phyloP scores from a whole-genome alignment of 2,113 vertebrate species.

The Leiothrix lutea region DNA sequence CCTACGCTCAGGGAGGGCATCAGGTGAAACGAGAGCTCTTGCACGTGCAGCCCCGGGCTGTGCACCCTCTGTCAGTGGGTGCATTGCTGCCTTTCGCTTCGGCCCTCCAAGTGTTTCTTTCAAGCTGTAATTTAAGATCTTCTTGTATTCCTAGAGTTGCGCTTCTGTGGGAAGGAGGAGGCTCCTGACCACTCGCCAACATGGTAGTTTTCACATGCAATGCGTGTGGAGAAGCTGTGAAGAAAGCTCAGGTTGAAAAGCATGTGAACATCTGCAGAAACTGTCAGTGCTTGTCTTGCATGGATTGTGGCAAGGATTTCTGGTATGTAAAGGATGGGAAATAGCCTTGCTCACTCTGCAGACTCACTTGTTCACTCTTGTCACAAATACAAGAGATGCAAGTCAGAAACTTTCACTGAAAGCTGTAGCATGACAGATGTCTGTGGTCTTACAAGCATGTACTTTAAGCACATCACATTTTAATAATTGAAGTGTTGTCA shows the following conservation, averaged over 20 bases:
- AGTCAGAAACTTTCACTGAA: not conserved
- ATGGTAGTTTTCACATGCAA: conserved; percentile 97
- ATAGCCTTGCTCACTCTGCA: not conserved
- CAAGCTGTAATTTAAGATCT: not conserved
- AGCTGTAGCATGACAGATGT: not conserved
- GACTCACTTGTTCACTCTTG: not conserved
- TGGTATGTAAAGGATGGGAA: conserved; percentile 73
- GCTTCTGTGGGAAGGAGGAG: not conserved
- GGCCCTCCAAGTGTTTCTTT: not conserved
- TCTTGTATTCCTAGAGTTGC: not conserved
- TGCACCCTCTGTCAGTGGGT: accelerated
- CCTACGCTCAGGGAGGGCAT: accelerated
- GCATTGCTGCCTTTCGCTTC: accelerated
- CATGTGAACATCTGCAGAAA: conserved; percentile 81
- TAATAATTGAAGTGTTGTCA: accelerated
- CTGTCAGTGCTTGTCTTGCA: conserved; percentile 88
- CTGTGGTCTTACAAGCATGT: not conserved
- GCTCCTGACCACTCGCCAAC: not conserved
- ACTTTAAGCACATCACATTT: not conserved
- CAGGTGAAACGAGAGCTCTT: not conserved
- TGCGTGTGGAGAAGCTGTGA: conserved; percentile 90
- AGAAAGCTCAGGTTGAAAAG: conserved; percentile 92
- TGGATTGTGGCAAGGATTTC: conserved; percentile 96
- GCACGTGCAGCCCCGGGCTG: accelerated
- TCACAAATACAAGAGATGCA: not conserved